phyloP scores from a whole-genome alignment of 2,113 vertebrate genomes.

The Eurystomus gularis region DNA sequence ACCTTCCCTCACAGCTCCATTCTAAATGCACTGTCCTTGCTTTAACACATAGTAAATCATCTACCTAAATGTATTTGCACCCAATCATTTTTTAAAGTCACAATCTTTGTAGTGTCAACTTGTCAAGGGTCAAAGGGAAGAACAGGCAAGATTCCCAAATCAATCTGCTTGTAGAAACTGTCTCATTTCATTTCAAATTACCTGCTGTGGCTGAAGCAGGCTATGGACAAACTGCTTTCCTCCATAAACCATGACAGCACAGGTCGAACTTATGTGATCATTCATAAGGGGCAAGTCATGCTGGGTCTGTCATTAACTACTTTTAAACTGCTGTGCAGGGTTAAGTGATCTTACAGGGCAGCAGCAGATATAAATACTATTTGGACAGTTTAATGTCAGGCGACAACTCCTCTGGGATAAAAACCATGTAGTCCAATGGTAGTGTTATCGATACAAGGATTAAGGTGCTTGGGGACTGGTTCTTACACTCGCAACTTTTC shows the following conservation, averaged over 20 bases:
- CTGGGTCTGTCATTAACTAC: slow-evolving; percentile 86
- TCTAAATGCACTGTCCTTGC: slow-evolving; percentile 74
- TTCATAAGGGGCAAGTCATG: slow-evolving; percentile 80
- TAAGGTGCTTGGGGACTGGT: slow-evolving; percentile 73
- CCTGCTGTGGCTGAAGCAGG: slow-evolving; percentile 78
- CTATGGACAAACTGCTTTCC: slow-evolving; percentile 82
- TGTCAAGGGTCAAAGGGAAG: slow-evolving; percentile 89
- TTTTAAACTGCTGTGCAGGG: slow-evolving; percentile 85
- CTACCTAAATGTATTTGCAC: slow-evolving; percentile 82
- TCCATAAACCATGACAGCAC: slow-evolving; percentile 89
- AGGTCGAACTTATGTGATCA: slow-evolving; percentile 83
- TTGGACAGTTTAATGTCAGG: slow-evolving; percentile 97
- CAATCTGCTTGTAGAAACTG: slow-evolving; percentile 90
- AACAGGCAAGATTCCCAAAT: slow-evolving; percentile 86
- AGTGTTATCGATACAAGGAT: slow-evolving; percentile 80
- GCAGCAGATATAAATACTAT: slow-evolving; percentile 90
- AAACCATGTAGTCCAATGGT: slow-evolving; percentile 86
- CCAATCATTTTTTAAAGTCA: slow-evolving; percentile 90
- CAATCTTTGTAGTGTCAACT: slow-evolving; percentile 87
- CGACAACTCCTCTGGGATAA: slow-evolving; percentile 92
- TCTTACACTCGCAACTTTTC: neutral
- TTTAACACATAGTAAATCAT: slow-evolving; percentile 87
- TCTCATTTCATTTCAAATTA: slow-evolving; percentile 91
- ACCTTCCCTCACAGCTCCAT: slow-evolving; percentile 61
- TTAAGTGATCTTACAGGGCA: slow-evolving; percentile 83